phyloP scores from a whole-genome alignment of 2,113 vertebrate genomes.

The Hirundichthys speculiger region DNA sequence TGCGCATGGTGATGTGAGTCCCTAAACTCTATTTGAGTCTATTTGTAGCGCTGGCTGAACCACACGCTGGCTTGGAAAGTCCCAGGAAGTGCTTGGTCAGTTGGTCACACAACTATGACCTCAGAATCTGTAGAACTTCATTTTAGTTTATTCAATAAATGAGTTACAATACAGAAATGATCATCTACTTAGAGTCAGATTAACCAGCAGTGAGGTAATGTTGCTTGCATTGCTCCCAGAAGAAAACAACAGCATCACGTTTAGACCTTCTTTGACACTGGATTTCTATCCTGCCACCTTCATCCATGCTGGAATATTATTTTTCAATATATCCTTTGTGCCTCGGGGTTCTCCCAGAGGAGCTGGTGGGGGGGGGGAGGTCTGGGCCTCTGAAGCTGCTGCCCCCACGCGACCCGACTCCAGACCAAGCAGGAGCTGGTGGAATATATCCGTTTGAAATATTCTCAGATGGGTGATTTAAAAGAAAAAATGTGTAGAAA shows the following conservation, averaged over 20 bases:
- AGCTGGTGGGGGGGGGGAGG: no score
- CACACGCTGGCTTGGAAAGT: conserved; percentile 64
- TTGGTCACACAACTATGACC: conserved; percentile 39
- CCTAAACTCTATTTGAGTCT: conserved; percentile 32
- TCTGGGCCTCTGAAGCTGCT: no score
- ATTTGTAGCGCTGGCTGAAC: conserved; percentile 52
- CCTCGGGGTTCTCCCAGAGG: no score
- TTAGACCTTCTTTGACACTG: neutral
- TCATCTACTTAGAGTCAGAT: neutral
- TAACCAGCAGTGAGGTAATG: neutral
- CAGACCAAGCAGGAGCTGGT: no score
- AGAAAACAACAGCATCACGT: neutral
- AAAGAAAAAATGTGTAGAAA: no score
- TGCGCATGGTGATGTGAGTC: conserved; percentile 17
- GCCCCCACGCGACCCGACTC: no score
- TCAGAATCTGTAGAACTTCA: conserved; percentile 1
- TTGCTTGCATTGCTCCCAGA: neutral
- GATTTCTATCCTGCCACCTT: neutral
- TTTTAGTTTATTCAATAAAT: conserved; percentile 22
- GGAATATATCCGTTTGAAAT: no score
- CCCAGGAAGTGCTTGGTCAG: conserved; percentile 54
- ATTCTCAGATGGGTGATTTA: no score
- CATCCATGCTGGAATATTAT: no score
- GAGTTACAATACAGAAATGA: conserved; percentile 13
- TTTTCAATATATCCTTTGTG: no score